These are phyloP conservation scores for Anhinga rufa DNA, from an alignment of 2,113 vertebrate genomes.

Conservation along the genomic window DNA sequence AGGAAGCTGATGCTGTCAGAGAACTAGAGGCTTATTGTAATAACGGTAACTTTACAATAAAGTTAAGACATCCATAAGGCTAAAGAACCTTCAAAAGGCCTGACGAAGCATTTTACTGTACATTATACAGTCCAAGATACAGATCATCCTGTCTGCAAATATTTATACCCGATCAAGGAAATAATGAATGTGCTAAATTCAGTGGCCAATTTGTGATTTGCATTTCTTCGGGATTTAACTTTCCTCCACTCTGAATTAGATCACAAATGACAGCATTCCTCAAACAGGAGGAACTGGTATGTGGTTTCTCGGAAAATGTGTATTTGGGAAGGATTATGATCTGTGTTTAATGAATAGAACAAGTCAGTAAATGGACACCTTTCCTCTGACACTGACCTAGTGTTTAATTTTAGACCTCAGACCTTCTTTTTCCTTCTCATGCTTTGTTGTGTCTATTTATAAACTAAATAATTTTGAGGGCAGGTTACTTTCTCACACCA, in stretches of 20 bases:
- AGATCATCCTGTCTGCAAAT: not conserved
- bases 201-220: not conserved
- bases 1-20: not conserved
- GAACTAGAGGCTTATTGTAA: not conserved
- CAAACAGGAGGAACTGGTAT: not conserved
- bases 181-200: not conserved
- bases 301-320: not conserved
- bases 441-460: not conserved
- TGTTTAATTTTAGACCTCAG: not conserved
- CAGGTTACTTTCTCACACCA: not conserved
- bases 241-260: not conserved
- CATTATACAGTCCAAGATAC: not conserved
- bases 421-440: not conserved
- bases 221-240: not conserved
- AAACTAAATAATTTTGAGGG: not conserved
- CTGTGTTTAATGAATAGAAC: not conserved
- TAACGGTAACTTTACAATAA: not conserved
- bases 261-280: not conserved
- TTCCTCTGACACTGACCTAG: not conserved
- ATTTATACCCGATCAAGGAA: not conserved
- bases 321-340: not conserved
- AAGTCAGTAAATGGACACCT: not conserved
- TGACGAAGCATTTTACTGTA: not conserved
- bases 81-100: not conserved
- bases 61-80: not conserved